phyloP scores from a whole-genome alignment of 2,888 invertebrate species.

The Ophioninae sp. region DNA sequence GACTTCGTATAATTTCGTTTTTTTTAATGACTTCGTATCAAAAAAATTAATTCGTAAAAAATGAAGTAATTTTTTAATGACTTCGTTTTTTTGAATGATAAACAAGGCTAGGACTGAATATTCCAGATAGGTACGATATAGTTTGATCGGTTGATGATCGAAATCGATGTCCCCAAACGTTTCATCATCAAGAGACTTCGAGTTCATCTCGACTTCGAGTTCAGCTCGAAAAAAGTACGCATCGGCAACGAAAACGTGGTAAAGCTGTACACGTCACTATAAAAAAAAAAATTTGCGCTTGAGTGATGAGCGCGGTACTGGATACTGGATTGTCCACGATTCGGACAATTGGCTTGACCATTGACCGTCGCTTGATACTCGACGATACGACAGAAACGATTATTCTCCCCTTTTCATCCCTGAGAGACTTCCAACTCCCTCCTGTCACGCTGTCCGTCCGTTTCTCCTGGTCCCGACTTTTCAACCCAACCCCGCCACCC shows the following conservation, averaged over 20 bases:
- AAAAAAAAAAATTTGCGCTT: background rate
- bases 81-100: no score
- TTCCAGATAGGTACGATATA: no score
- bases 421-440: conserved; percentile 26
- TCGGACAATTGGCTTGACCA: conserved; percentile 22
- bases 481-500: conserved; percentile 5
- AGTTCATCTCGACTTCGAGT: background rate
- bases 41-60: no score
- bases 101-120: no score
- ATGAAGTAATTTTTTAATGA: no score
- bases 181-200: background rate
- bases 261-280: background rate
- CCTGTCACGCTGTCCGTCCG: conserved; percentile 39
- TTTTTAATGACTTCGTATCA: no score
- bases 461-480: conserved; percentile 26
- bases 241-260: background rate
- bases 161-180: background rate
- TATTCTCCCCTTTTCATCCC: conserved; percentile 14
- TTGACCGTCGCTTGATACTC: conserved; percentile 36
- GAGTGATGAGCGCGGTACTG: conserved; percentile 29
- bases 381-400: conserved; percentile 45
- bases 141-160: no score
- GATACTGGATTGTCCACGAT: conserved; percentile 37
- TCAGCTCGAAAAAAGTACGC: background rate
- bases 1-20: no score